phyloP scores from a whole-genome alignment of 2,888 invertebrate species.

The Cancer borealis region DNA sequence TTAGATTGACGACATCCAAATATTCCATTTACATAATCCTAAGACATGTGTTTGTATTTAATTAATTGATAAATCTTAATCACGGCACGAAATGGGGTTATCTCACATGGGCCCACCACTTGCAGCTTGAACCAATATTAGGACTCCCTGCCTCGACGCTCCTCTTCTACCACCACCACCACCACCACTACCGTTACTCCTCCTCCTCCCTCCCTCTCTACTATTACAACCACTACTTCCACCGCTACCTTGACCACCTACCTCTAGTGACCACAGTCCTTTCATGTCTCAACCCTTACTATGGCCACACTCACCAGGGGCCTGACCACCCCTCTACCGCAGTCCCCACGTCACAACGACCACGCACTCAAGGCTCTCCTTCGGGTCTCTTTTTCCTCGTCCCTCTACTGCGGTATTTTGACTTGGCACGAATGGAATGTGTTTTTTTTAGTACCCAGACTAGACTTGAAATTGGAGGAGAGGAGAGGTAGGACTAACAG shows the following conservation, averaged over 20 bases:
- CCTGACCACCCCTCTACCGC: not conserved
- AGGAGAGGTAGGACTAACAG: not conserved
- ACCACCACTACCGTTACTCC: not conserved
- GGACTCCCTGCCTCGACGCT: not conserved
- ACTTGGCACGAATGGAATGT: not conserved
- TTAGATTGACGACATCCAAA: slow-evolving; percentile 38
- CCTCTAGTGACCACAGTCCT: not conserved
- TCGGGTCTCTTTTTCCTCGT: not conserved
- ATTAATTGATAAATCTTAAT: slow-evolving; percentile 60
- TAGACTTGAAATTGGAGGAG: not conserved
- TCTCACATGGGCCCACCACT: not conserved
- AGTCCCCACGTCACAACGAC: not conserved
- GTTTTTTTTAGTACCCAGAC: not conserved
- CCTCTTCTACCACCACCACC: not conserved
- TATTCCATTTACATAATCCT: slow-evolving; percentile 52
- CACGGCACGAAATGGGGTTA: not conserved
- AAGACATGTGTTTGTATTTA: slow-evolving; percentile 57
- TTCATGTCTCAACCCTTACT: not conserved
- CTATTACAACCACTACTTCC: not conserved
- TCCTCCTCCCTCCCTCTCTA: not conserved
- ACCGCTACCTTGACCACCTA: not conserved
- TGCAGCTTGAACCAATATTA: slow-evolving; percentile 33
- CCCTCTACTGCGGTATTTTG: not conserved
- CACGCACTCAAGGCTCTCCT: not conserved
- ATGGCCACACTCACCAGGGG: slow-evolving; percentile 10